Evolutionary conservation across 2,113 vertebrate genomes (phyloP), one percentile per base, ranked within the genome.

Genomic region (Oenanthe oenanthe): DNA sequence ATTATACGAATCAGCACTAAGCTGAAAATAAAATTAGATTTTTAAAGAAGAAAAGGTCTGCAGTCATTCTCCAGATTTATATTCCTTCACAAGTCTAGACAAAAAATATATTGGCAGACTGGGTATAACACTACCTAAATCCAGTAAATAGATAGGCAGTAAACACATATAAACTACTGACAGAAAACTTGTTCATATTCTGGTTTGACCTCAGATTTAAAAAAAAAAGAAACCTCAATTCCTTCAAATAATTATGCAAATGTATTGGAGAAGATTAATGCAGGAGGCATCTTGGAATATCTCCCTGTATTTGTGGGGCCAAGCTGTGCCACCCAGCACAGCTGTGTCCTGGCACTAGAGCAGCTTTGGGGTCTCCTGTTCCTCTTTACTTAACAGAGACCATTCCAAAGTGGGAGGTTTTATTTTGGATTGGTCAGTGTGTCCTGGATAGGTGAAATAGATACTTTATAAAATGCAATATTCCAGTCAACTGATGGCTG

Each of bases 11-110:
- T 96, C 62, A 70, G 78, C 71, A 62, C 62, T 82, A n/a, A 79
- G 88, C 61, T 71, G 89, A 66, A 88, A 93, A 72, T 82, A 93
- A 81, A 94, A 95, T 88, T 25, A 70, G 66, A 66, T 88, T 92
- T 70, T 76, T 89, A 13, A 54, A 74, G 57, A 43, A 60, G 61
- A 63, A 74, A 43, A 6, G 17, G 31, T 72, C 54, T 85, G 62
- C 2, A 2, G n/a, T 85, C 29, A 58, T 51, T 85, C 0, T 1
- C 13, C 32, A 45, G 58, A 79, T 58, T 82, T 93, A 48, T 60
- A 28, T 76, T 93, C 21, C 51, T 85, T 79, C 58, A 60, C 31
- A 62, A 83, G 85, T 42, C 43, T 28, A 71, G 62, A 68, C 36
- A 73, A 57, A 36, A 92, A 66, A 79, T 73, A 72, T 31, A 17